Base-by-base conservation (phyloP, 1,140 invertebrate species). In the honey bee (Apis mellifera) region DNA sequence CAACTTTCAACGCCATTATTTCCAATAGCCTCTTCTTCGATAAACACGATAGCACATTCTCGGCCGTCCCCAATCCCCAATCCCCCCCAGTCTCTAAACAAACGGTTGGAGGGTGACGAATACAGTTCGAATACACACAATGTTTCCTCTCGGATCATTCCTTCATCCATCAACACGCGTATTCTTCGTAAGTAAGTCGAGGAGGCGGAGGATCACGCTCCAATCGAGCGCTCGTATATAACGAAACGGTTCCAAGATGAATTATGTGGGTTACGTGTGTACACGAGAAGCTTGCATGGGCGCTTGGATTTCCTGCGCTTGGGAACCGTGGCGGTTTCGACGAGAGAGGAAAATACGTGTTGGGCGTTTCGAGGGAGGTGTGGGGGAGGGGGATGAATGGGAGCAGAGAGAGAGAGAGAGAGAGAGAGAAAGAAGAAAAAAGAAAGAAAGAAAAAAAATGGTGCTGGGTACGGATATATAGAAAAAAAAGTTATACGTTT, bases 361-460 rank as follows among this genome's bases (percentile, higher is more conserved):
- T 69, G 62, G 82, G 82, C 82, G 82, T 84, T 64, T 82, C 50
- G 52, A 72, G 26, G 21, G 15, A 32, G n/a, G 9, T 2, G 17
- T 2, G 17, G 48, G 15, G 17, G 57, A 78, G 0, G 71, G 68
- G 50, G 64, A 64, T 21, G 17, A 19, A 52, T n/a, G 32, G 9
- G 0, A 48, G 57, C 68, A 79, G 32, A 42, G 32, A 32, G 2
- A 32, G 2, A 32, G 2, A 32, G 2, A 32, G 2, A 32, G 2
- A 79, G 32, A 42, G 32, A 32, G 2, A 32, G 2, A 32, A 4
- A 32, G 2, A 32, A 4, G 3, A 4, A 32, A 4, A 42, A 7
- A 42, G 32, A 42, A 32, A 42, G 4, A 2, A 42, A 42, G 4
- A 7, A 7, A 7, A 87, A 87, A 87, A 89, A 86, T 85, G 77